These are phyloP conservation scores for Castor canadensis DNA, from an alignment of 2,113 vertebrate genomes.

Conservation along the genomic window DNA sequence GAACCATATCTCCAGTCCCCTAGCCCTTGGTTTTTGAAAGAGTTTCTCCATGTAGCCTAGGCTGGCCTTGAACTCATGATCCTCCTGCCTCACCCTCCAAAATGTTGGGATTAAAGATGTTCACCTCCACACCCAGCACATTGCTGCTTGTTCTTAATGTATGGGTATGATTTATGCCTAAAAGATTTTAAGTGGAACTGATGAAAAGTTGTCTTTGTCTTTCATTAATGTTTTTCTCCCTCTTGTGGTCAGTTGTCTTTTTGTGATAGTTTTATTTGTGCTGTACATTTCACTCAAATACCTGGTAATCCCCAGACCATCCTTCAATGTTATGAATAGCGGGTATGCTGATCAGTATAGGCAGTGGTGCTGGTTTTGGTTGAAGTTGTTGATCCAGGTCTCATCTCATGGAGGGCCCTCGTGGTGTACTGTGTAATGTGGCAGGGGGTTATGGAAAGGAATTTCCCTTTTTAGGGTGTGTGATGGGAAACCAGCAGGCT, in stretches of 20 bases:
- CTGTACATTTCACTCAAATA: background rate
- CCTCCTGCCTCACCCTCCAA: too few relatives aligned
- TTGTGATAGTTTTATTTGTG: background rate
- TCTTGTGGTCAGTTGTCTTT: background rate
- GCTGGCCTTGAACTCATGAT: too few relatives aligned
- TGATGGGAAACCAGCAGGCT: too few relatives aligned
- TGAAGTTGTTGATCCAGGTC: background rate
- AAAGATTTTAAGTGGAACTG: background rate
- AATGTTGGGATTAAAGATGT: too few relatives aligned
- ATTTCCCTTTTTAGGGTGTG: too few relatives aligned
- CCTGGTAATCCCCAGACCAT: background rate
- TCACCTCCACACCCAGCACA: too few relatives aligned
- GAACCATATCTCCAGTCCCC: too few relatives aligned
- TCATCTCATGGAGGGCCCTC: background rate
- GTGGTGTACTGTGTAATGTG: too few relatives aligned
- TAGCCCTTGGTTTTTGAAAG: too few relatives aligned
- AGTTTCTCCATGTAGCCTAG: too few relatives aligned
- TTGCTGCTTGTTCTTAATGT: background rate
- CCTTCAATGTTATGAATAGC: background rate
- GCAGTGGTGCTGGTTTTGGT: background rate
- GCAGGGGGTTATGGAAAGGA: background rate
- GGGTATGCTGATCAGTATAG: background rate
- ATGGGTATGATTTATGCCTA: background rate
- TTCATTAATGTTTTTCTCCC: background rate
- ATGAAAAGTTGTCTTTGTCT: conserved; percentile 3